These are phyloP conservation scores for Melieria crassipennis DNA, from an alignment of 2,888 invertebrate species.

Conservation along the genomic window DNA sequence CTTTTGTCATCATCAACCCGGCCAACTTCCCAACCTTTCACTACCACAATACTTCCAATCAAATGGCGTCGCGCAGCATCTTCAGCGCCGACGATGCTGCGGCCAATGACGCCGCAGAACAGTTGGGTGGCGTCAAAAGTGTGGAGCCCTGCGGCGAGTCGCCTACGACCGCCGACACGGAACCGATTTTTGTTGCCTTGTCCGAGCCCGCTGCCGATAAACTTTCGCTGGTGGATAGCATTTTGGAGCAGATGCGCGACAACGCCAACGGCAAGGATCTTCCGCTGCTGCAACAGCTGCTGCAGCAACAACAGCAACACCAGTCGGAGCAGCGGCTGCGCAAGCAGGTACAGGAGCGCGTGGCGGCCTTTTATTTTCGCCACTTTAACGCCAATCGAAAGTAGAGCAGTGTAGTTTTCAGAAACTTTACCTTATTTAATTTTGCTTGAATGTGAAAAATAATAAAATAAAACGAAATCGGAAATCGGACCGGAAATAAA, in stretches of 20 bases:
- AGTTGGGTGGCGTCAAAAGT: background rate
- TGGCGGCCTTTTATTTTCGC: constrained; percentile 50
- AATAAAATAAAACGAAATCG: no score
- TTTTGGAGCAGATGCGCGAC: constrained; percentile 27
- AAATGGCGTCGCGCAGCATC: background rate
- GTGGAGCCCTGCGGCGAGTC: background rate
- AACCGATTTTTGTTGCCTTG: background rate
- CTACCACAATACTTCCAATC: constrained; percentile 9
- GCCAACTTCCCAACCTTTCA: constrained; percentile 17
- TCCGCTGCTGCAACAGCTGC: constrained; percentile 43
- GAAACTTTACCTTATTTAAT: no score
- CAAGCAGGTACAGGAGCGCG: constrained; percentile 49
- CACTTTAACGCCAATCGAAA: constrained; percentile 49
- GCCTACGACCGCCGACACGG: background rate
- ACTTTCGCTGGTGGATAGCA: constrained; percentile 36
- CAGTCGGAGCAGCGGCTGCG: constrained; percentile 42
- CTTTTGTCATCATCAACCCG: constrained; percentile 34
- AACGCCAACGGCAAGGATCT: constrained; percentile 42
- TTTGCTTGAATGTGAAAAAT: background rate
- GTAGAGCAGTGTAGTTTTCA: constrained; percentile 6
- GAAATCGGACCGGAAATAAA: no score
- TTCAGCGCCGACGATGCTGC: background rate
- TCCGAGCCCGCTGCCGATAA: constrained; percentile 23
- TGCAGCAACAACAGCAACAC: constrained; percentile 49
- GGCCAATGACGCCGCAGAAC: background rate